Conservation (phyloP, 2,797 vertebrate species). For the Rhadinocentrus ornatus region DNA sequence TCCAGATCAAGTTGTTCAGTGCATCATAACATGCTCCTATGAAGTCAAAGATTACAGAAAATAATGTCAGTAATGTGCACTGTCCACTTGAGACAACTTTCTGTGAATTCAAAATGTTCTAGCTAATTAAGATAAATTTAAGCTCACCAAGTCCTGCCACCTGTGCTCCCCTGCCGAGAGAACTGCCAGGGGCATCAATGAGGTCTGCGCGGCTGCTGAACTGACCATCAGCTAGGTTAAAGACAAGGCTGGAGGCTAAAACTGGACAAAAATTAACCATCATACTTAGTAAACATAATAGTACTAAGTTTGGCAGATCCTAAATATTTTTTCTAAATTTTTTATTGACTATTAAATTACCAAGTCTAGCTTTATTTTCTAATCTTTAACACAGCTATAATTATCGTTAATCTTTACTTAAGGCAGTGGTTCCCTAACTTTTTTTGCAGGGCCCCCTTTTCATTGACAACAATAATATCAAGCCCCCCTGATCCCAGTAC, state of each 20-base stretch:
- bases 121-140: slow-evolving; percentile 3
- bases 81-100: neutral
- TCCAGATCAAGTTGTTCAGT: slow-evolving; percentile 98
- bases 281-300: neutral
- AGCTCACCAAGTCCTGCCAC: slow-evolving; percentile 93
- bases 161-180: slow-evolving; percentile 93
- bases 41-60: slow-evolving; percentile 19
- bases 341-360: neutral
- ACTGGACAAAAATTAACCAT: slow-evolving; percentile 77
- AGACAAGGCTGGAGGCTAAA: slow-evolving; percentile 94
- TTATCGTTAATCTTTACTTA: neutral
- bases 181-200: slow-evolving; percentile 97
- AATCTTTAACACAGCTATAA: neutral
- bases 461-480: too few species aligned
- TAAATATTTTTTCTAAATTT: neutral
- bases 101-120: neutral
- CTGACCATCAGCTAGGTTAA: slow-evolving; percentile 94
- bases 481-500: too few species aligned
- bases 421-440: too few species aligned
- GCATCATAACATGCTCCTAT: slow-evolving; percentile 96
- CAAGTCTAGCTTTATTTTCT: neutral
- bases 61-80: slow-evolving; percentile 15
- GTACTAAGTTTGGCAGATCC: neutral
- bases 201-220: slow-evolving; percentile 96
- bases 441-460: too few species aligned